Conservation (phyloP, 2,888 invertebrate genomes). For the Yponomeuta plumbellus region DNA sequence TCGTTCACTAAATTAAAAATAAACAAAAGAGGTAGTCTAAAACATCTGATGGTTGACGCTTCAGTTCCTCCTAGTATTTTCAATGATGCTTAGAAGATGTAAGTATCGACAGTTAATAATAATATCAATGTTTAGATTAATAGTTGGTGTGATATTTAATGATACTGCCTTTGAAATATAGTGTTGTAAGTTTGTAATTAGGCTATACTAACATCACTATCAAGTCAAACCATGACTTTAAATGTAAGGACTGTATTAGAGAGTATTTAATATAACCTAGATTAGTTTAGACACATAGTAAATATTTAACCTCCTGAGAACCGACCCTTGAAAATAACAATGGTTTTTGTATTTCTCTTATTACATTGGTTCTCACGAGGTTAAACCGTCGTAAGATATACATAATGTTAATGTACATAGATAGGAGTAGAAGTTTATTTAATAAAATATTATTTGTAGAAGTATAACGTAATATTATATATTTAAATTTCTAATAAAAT, state of each 20-base stretch:
- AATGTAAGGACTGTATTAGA: constrained; percentile 3
- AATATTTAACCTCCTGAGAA: too few relatives aligned
- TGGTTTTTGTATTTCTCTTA: too few relatives aligned
- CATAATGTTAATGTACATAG: neutral
- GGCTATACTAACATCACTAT: neutral
- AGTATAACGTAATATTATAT: neutral
- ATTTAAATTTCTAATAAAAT: neutral
- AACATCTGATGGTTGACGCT: too few relatives aligned
- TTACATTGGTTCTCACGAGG: too few relatives aligned
- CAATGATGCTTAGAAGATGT: too few relatives aligned
- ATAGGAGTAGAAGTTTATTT: neutral
- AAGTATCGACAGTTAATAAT: too few relatives aligned
- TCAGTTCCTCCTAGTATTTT: too few relatives aligned
- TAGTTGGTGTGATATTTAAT: constrained; percentile 6
- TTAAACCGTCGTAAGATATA: neutral
- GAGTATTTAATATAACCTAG: neutral
- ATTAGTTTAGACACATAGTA: neutral
- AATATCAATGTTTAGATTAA: neutral
- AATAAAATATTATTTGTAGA: neutral
- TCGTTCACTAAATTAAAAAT: too few relatives aligned
- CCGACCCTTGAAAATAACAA: too few relatives aligned
- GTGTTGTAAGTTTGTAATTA: neutral
- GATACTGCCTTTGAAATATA: neutral
- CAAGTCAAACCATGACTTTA: constrained; percentile 7
- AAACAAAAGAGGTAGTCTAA: too few relatives aligned